Evolutionary conservation across 2,113 vertebrate genomes (phyloP).

Genomic region (Tragelaphus imberbis): DNA sequence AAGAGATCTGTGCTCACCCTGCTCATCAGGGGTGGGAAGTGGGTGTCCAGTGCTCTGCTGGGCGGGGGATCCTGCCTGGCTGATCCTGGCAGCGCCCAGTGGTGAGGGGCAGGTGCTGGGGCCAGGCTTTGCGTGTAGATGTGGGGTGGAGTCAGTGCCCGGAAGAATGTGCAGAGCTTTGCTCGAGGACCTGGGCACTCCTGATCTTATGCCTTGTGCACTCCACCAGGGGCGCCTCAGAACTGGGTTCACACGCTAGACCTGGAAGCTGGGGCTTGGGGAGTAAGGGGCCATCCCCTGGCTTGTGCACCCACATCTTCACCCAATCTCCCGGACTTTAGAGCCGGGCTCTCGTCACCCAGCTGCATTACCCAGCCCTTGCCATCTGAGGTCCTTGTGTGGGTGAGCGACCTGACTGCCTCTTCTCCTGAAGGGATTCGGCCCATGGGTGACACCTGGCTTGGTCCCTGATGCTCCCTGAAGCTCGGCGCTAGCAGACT

Average conservation of each 20-base stretch:
- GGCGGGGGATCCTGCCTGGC: accelerated
- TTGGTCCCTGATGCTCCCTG: neutral
- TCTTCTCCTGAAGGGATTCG: neutral
- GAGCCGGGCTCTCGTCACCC: neutral
- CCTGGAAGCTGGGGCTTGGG: neutral
- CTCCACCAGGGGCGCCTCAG: accelerated
- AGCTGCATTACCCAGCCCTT: neutral
- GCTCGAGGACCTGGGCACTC: too few species aligned
- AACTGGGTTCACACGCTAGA: neutral
- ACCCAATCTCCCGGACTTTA: neutral
- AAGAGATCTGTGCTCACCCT: neutral
- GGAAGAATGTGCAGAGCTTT: neutral
- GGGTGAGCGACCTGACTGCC: neutral
- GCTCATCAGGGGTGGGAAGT: neutral
- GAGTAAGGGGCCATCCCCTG: accelerated
- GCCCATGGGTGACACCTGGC: neutral
- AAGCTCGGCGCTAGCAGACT: neutral
- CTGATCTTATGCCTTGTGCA: neutral
- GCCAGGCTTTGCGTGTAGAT: neutral
- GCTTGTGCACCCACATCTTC: accelerated
- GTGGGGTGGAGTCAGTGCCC: accelerated
- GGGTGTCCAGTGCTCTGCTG: accelerated
- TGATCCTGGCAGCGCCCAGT: neutral
- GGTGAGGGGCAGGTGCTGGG: neutral
- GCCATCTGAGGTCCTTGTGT: neutral